phyloP scores from a whole-genome alignment of 2,113 vertebrate species.

The Gobiocypris rarus region DNA sequence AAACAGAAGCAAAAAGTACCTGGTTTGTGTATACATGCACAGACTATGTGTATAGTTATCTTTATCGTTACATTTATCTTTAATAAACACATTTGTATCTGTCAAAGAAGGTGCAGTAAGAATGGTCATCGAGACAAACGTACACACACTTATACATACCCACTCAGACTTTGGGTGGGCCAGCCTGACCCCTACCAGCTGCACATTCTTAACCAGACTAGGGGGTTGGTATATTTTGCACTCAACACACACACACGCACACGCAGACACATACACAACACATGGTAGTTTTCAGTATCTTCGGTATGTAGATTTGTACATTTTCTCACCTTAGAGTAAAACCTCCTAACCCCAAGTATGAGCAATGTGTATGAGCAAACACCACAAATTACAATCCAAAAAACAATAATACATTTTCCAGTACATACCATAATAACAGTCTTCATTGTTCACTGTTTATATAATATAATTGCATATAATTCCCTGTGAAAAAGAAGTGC shows the following conservation, averaged over 20 bases:
- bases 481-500: too few species aligned
- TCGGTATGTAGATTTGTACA: too few species aligned
- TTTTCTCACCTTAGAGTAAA: too few species aligned
- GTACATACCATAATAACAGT: background rate
- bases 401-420: background rate
- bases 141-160: conserved; percentile 57
- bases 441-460: background rate
- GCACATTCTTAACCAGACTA: conserved; percentile 49
- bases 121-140: background rate
- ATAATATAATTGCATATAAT: too few species aligned
- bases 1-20: too few species aligned
- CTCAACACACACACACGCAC: conserved; percentile 1
- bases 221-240: conserved; percentile 24
- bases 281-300: too few species aligned
- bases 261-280: background rate
- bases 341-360: background rate
- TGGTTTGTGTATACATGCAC: background rate
- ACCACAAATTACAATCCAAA: background rate
- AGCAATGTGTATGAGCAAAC: background rate
- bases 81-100: background rate
- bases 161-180: conserved; percentile 45
- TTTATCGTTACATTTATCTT: background rate
- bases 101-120: background rate
- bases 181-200: conserved; percentile 37
- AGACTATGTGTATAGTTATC: background rate